phyloP scores from a whole-genome alignment of 2,113 vertebrate species.

The Pithys albifrons region DNA sequence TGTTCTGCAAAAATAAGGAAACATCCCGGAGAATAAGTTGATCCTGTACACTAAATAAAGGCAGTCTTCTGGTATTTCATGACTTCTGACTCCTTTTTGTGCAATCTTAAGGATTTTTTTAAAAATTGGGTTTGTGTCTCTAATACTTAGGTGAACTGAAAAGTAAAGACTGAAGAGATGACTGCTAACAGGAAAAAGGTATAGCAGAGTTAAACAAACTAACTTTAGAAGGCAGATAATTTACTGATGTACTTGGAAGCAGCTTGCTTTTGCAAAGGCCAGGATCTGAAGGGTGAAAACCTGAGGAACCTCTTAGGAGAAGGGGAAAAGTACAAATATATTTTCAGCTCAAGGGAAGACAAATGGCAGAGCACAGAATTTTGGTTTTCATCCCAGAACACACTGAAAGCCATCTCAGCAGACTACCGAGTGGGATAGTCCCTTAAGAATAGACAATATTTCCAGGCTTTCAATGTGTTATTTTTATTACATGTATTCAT shows the following conservation, averaged over 20 bases:
- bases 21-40: background rate
- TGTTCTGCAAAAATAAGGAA: background rate
- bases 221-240: background rate
- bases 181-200: background rate
- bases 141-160: background rate
- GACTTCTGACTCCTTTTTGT: background rate
- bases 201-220: background rate
- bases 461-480: background rate
- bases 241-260: background rate
- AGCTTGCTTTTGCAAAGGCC: background rate
- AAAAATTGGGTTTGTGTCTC: background rate
- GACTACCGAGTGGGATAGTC: background rate
- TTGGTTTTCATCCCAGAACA: background rate
- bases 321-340: background rate
- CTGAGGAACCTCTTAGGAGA: background rate
- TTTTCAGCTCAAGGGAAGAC: background rate
- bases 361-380: background rate
- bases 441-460: background rate
- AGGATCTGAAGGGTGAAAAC: background rate
- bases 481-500: background rate
- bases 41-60: conserved; percentile 3
- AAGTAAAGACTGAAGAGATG: background rate
- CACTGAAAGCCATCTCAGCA: background rate
- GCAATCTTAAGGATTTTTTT: background rate
- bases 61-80: background rate